Base-by-base conservation (phyloP, 2,888 invertebrate species). In the Osmoderma eremita region DNA sequence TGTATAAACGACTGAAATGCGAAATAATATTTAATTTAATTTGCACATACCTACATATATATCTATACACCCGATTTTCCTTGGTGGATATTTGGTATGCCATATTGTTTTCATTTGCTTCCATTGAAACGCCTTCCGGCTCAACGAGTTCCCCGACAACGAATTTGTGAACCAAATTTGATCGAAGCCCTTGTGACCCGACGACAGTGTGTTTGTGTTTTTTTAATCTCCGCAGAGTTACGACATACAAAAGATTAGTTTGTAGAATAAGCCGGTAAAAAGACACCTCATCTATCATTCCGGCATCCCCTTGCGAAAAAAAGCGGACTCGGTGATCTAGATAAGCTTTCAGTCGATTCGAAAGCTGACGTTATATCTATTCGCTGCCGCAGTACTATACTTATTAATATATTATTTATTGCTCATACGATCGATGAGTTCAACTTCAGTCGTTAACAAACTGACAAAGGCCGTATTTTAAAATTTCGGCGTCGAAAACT, bases 101-200 rank as follows among this genome's bases (percentile, higher is more conserved):
- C 39, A 22, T 36, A 38, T 53, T 53, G 53, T 38, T 53, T 53
- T 53, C 53, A 18, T 53, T 53, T 12, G 17, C 12, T 45, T 17
- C 30, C 30, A 45, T 30, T 45, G 5, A 13, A 45, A 45, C 17
- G 24, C 41, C 24, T 36, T 61, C 36, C 58, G 24, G 4, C 30
- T 61, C 24, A 45, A n/a, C 45, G 30, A 30, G 30, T 61, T 45
- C 45, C 30, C 30, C 3, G 45, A 45, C 45, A 41, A 30, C 58
- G 24, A 61, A 61, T 61, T 61, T 61, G 58, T 61, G 45, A 61
- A 61, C 58, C 58, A 61, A 61, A 61, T 61, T 61, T 61, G 45
- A 61, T 61, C 48, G 30, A 17, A 45, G 30, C 45, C 45, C 45
- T 45, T 61, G 15, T 30, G 45, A 61, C 45, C 30, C 58, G 24